Evolutionary conservation across 1,140 invertebrate genomes (phyloP), one percentile per base, ranked within the genome.

Genomic region (Meloidogyne hapla): DNA sequence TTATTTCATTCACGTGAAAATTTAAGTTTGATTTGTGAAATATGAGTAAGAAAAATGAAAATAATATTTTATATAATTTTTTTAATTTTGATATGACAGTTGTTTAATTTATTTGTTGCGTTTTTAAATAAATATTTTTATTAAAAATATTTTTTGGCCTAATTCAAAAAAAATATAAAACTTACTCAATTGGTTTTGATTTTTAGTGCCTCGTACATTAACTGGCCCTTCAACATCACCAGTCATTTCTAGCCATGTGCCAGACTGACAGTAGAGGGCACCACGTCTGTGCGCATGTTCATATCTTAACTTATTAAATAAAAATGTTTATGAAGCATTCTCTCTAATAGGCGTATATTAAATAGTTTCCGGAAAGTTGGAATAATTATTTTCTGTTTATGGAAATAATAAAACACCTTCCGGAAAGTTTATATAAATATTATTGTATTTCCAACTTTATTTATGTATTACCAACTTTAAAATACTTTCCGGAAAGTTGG

Each of bases 181-280:
- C 79, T 81, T 78, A 80, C 79, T 68, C 42, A 80, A 81, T 75
- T 45, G 61, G 33, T 56, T 80, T 38, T 80, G 77, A 21, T 33
- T 69, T 33, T 25, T 69, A 13, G 80, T 80, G 25, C 79, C 79
- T n/a, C 67, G 64, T 18, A 80, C 66, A 80, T 69, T 70, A 48
- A 75, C 70, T 40, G 62, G 56, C 28, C 80, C 63, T 33, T 38
- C 63, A 62, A 23, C 38, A 66, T 78, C 69, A 38, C 38, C 69
- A 26, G 61, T 23, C 10, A 83, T 69, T 48, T 83, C 81, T 23
- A 83, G 23, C 81, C 81, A 83, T 12, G 48, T 77, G 15, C 81
- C 81, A 10, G 81, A 78, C 28, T 82, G 75, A 67, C 81, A 83
- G 65, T 78, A 83, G 12, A 83, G 48, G 25, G 81, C 81, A 1